Conservation (phyloP, 1,140 invertebrate species). For the Phenacoccus solenopsis region DNA sequence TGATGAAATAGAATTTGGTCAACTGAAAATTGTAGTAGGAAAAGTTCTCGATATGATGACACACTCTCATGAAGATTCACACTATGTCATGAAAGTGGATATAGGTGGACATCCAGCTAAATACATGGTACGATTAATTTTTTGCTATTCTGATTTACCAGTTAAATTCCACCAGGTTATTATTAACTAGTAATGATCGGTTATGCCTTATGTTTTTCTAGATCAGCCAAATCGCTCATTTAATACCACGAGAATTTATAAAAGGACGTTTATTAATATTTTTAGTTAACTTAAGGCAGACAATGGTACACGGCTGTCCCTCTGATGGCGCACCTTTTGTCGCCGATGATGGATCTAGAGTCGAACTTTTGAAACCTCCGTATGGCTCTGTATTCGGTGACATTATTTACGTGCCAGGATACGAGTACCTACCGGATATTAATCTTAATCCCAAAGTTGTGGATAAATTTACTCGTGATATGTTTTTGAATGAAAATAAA, state of each 20-base stretch:
- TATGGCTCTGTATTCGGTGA: slow-evolving; percentile 56
- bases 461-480: slow-evolving; percentile 79
- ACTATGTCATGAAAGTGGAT: slow-evolving; percentile 86
- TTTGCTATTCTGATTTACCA: too few relatives aligned
- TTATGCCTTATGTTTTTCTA: too few relatives aligned
- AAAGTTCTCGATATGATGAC: slow-evolving; percentile 64
- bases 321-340: too few relatives aligned
- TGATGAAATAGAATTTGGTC: slow-evolving; percentile 51
- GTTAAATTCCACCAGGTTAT: too few relatives aligned
- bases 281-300: too few relatives aligned
- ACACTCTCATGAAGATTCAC: slow-evolving; percentile 80
- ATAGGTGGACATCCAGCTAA: too few relatives aligned
- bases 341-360: slow-evolving; percentile 65
- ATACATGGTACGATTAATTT: too few relatives aligned
- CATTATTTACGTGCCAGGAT: slow-evolving; percentile 59
- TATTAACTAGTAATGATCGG: too few relatives aligned
- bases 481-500: slow-evolving; percentile 56
- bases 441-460: slow-evolving; percentile 89
- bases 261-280: too few relatives aligned
- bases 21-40: slow-evolving; percentile 73
- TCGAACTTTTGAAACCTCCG: slow-evolving; percentile 70
- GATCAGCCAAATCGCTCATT: too few relatives aligned
- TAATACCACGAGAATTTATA: too few relatives aligned
- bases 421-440: slow-evolving; percentile 57
- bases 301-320: too few relatives aligned